phyloP scores from a whole-genome alignment of 2,113 vertebrate species.

The Miniopterus natalensis region DNA sequence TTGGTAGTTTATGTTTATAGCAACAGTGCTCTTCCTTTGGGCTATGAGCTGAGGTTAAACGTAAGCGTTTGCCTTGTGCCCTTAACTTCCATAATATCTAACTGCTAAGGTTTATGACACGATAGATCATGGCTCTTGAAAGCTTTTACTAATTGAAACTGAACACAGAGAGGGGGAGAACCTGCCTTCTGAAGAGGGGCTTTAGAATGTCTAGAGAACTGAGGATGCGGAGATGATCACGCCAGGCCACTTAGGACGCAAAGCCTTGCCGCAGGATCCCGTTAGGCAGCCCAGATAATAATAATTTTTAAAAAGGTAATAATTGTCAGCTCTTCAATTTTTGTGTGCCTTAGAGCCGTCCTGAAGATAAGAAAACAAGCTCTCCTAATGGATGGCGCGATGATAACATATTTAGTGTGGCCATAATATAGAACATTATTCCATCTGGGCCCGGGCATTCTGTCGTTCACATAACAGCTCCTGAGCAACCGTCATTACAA shows the following conservation, averaged over 20 bases:
- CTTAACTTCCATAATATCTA: background rate
- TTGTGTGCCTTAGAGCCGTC: background rate
- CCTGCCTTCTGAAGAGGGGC: background rate
- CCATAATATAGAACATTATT: constrained; percentile 12
- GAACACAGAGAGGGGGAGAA: background rate
- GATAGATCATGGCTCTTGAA: constrained; percentile 32
- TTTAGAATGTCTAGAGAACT: background rate
- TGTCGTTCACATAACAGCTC: background rate
- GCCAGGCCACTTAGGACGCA: background rate
- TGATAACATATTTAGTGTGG: constrained; percentile 41
- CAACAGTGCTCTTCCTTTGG: background rate
- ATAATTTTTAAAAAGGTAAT: background rate
- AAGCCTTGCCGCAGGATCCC: background rate
- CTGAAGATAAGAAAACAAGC: constrained; percentile 50
- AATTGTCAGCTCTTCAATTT: background rate
- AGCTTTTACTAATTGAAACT: constrained; percentile 52
- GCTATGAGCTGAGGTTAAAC: background rate
- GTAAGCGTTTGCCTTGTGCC: background rate
- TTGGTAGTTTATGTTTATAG: background rate
- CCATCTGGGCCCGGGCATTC: background rate
- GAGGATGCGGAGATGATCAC: background rate
- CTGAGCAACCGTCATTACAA: background rate
- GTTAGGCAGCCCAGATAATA: background rate
- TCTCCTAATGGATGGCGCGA: background rate
- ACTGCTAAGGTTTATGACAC: constrained; percentile 55